Evolutionary conservation across 1,140 invertebrate species (phyloP), one percentile per base, ranked within the genome.

Genomic region (Anoplophora glabripennis): DNA sequence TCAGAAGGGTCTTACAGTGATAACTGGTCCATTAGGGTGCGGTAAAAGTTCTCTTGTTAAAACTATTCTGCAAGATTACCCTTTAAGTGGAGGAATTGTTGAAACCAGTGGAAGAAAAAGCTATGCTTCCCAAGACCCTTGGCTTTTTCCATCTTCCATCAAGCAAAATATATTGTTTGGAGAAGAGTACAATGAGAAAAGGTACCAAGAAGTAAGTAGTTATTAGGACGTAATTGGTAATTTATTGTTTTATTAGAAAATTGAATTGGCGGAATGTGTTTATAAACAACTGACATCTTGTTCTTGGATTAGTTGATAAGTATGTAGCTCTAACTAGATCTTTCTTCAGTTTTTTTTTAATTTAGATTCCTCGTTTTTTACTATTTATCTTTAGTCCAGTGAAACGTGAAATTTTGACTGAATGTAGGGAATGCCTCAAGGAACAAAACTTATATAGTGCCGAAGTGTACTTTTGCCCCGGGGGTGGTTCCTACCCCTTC

Each of bases 21-120:
- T 94, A 1, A 85, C 90, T 40, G 93, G 92, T 21, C 81, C 86
- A 45, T 87, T 94, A 14, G 92, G 92, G 14, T 80, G 86, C 7
- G 91, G 92, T 10, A 95, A 94, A 79, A 86, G 84, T 14, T 89
- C 87, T 0, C 66, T 92, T 0, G 72, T 92, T 0, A 81, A 91
- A 65, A 77, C 82, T 0, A 79, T 94, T 51, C 75, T 94, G 1
- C 78, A 83, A 28, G 92, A 94, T 71, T 72, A 92, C 37, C 83
- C 85, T 17, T 65, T 86, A 1, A 71, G 65, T 0, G 68, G 75
- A 1, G 92, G 92, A 0, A 76, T 68, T 7, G 45, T 59, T 11
- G 54, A 53, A 34, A 55, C 17, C 9, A 75, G 78, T 53, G 92
- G 92, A 10, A 82, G 75, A 28, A 73, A 94, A 1, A 86, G 88